Evolutionary conservation across 35 echinoderm and acorn worm genomes (phyloP), one percentile per base, ranked within the genome.

Genomic region (Lytechinus pictus): DNA sequence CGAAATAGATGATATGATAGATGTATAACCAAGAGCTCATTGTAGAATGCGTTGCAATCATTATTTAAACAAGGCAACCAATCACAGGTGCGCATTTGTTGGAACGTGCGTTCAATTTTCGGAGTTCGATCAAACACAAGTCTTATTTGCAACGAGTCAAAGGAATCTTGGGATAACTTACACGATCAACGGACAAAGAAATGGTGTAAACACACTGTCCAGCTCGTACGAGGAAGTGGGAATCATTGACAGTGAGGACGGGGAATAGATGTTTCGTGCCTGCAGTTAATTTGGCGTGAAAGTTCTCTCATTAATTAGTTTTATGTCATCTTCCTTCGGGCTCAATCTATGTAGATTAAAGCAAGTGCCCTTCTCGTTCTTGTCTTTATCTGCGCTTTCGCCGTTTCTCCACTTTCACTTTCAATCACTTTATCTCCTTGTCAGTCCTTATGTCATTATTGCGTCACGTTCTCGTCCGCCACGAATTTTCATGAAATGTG

Each of bases 261-360:
- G 95, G 95, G 94, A 95, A 92, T 52, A 87, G 89, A 52, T 54
- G 89, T 89, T 55, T 94, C 92, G 57, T 66, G 92, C 52, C 27
- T 33, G 28, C 29, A 57, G 54, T 94, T 57, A 57, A 94, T 55
- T 94, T 94, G 52, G 53, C 92, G 53, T 61, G 54, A 94, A 94
- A 94, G 27, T 57, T 94, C 54, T 94, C 92, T 61, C 53, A 61
- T 94, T 90, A 90, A 90, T 90, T 90, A 90, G 88, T 90, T 44
- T 90, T 44, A 90, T 90, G 28, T 90, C 88, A 54, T 90, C 29
- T 90, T 27, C 88, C 88, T 54, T 1, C 66, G 21, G 66, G 66
- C 66, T 79, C 16, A 7, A 19, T 79, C 19, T 79, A 79, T 79
- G 66, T 79, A 79, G 66, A 79, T 79, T 79, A 24, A 79, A 79